Evolutionary conservation across 2,888 invertebrate genomes (phyloP).

Genomic region (Drosophila recens): DNA sequence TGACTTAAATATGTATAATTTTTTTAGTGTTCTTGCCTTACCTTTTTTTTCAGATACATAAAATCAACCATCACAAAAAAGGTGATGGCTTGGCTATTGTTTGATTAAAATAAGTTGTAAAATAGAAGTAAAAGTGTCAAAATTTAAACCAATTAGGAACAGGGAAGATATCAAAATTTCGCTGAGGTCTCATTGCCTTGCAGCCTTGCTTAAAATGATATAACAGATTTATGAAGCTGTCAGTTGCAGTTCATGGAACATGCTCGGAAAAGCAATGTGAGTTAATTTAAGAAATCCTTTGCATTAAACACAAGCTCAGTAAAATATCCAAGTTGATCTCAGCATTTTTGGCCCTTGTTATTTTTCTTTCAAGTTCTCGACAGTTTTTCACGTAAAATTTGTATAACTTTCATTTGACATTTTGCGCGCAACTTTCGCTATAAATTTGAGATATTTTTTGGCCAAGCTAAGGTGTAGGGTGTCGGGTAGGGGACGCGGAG

Average conservation of each 20-base stretch:
- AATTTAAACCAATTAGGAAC: no score
- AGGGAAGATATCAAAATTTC: no score
- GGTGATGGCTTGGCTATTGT: no score
- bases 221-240: slow-evolving; percentile 12
- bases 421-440: slow-evolving; percentile 61
- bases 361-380: slow-evolving; percentile 59
- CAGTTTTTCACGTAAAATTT: slow-evolving; percentile 70
- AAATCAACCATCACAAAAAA: no score
- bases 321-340: slow-evolving; percentile 21
- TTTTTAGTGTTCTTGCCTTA: no score
- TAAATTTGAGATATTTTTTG: slow-evolving; percentile 48
- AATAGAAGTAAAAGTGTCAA: no score
- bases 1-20: no score
- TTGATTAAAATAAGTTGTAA: no score
- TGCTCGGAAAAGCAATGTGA: slow-evolving; percentile 27
- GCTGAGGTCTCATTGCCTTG: no score
- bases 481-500: neutral
- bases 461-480: neutral
- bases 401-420: slow-evolving; percentile 76
- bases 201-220: neutral
- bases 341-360: neutral
- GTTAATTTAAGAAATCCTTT: slow-evolving; percentile 11
- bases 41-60: no score
- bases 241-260: slow-evolving; percentile 14
- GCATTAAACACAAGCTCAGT: slow-evolving; percentile 26